phyloP scores from a whole-genome alignment of 2,888 invertebrate species.

The Drosophila demipolita region DNA sequence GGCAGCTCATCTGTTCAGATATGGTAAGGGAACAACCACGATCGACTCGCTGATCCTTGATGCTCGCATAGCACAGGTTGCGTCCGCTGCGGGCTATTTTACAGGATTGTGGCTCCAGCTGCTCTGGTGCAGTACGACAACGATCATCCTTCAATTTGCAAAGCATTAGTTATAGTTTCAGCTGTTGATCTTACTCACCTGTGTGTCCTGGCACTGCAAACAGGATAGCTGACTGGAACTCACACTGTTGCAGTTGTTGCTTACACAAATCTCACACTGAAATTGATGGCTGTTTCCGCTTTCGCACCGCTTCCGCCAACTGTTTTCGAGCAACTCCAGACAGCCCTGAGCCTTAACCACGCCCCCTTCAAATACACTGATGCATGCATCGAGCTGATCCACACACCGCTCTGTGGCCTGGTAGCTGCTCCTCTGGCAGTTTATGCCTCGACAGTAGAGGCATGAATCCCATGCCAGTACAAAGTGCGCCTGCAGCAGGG shows the following conservation, averaged over 20 bases:
- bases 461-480: conserved; percentile 61
- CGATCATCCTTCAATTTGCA: conserved; percentile 24
- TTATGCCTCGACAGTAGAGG: conserved; percentile 68
- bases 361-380: conserved; percentile 68
- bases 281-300: neutral
- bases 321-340: conserved; percentile 41
- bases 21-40: conserved; percentile 52
- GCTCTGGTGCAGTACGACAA: conserved; percentile 36
- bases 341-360: conserved; percentile 71
- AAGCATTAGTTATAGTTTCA: neutral
- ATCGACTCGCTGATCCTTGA: conserved; percentile 24
- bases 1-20: conserved; percentile 45
- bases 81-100: conserved; percentile 55
- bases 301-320: conserved; percentile 40
- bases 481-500: conserved; percentile 25
- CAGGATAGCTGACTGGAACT: conserved; percentile 54
- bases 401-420: conserved; percentile 58
- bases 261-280: conserved; percentile 56
- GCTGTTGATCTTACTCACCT: conserved; percentile 42
- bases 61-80: conserved; percentile 54
- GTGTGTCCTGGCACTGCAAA: conserved; percentile 66
- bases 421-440: conserved; percentile 66
- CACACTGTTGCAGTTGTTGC: conserved; percentile 65
- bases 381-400: conserved; percentile 72
- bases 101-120: conserved; percentile 38